A percentile compares a stretch with the other conserved stretches of the same genome.
Conservation (phyloP, 2,113 vertebrate genomes). For the Tetrax tetrax region DNA sequence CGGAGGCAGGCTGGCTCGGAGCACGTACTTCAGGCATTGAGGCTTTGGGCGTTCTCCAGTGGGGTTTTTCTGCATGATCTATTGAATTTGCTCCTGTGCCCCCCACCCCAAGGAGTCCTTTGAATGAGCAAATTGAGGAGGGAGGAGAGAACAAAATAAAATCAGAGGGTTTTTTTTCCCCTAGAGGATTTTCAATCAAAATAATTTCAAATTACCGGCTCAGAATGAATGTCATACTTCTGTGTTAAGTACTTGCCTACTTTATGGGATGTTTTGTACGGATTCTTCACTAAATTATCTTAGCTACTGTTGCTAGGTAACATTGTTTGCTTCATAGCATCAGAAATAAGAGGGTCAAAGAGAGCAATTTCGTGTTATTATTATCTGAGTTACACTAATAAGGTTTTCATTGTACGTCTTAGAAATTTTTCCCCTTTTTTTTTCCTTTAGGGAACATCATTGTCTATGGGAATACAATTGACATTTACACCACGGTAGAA, state of each 20-base stretch:
- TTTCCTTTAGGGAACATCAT: constrained; percentile 80
- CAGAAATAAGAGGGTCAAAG: constrained; percentile 72
- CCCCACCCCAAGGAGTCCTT: neutral
- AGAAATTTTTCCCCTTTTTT: neutral
- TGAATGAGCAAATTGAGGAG: constrained; percentile 26
- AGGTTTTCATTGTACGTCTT: constrained; percentile 62
- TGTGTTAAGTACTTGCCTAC: constrained; percentile 75
- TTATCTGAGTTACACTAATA: constrained; percentile 72
- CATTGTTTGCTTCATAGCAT: constrained; percentile 76
- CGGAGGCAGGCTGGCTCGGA: neutral
- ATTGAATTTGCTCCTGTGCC: neutral
- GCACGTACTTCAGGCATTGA: neutral
- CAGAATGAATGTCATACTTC: constrained; percentile 71
- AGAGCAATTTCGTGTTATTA: constrained; percentile 74
- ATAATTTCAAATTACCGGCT: constrained; percentile 67
- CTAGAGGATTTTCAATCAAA: constrained; percentile 56
- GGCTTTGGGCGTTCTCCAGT: neutral
- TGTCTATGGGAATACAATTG: constrained; percentile 87
- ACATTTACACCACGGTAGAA: constrained; percentile 83
- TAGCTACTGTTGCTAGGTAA: constrained; percentile 81
- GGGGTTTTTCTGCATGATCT: neutral
- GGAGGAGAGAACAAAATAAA: neutral
- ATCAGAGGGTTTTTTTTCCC: neutral
- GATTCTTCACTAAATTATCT: constrained; percentile 80
- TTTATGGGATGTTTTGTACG: constrained; percentile 80